Percentiles rank a stretch among this genome's conserved stretches.
phyloP scores from a whole-genome alignment of 23 tunicate species.

The Styela clava region DNA sequence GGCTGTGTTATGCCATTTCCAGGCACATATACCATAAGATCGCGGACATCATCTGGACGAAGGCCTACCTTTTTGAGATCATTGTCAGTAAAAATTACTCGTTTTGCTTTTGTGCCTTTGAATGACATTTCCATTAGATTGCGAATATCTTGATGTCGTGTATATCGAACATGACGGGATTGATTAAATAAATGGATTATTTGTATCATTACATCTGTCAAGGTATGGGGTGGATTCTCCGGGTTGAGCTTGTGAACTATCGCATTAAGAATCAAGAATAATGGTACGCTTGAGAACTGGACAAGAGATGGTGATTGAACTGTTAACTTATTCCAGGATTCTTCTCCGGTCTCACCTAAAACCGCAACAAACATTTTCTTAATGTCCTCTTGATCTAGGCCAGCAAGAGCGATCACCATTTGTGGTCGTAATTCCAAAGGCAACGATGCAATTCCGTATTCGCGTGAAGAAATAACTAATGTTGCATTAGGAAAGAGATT shows the following conservation, averaged over 20 bases:
- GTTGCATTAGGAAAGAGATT: constrained; percentile 14
- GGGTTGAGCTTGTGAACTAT: constrained; percentile 4
- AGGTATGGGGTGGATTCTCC: constrained; percentile 6
- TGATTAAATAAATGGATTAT: not conserved
- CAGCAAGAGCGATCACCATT: not conserved
- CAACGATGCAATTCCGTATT: not conserved
- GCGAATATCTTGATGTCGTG: not conserved
- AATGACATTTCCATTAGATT: constrained; percentile 11
- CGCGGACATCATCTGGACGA: not conserved
- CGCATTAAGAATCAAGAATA: not conserved
- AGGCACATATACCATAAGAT: not conserved
- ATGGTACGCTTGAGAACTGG: not conserved
- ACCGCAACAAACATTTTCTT: not conserved
- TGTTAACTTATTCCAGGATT: not conserved
- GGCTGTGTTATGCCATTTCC: not conserved
- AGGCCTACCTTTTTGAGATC: not conserved
- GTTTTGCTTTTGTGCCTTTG: not conserved
- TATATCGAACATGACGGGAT: not conserved
- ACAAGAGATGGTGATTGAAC: not conserved
- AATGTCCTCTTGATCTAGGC: not conserved
- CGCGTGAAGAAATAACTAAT: not conserved
- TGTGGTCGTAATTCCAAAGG: not conserved
- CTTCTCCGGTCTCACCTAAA: constrained; percentile 14
- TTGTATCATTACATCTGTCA: not conserved
- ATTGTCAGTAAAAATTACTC: not conserved